Percentiles rank a stretch among this genome's conserved stretches.
phyloP scores from a whole-genome alignment of 1,140 invertebrate species.

The Trachelipus rathkii region DNA sequence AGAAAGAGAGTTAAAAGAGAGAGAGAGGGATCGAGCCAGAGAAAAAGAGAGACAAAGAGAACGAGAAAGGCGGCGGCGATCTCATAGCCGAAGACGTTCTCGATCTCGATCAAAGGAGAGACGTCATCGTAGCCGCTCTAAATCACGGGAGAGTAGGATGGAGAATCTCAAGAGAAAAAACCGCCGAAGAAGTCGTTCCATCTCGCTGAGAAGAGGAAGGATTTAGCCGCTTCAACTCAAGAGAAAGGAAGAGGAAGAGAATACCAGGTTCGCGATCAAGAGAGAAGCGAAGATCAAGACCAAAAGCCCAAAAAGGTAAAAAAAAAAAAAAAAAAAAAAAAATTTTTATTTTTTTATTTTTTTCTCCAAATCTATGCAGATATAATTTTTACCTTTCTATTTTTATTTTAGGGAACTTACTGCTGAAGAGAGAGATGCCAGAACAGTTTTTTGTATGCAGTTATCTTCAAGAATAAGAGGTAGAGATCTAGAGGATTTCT shows the following conservation, averaged over 20 bases:
- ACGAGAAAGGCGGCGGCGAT: slow-evolving; percentile 4
- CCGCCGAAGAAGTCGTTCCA: slow-evolving; percentile 25
- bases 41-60: slow-evolving; percentile 20
- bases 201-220: background rate
- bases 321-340: no score
- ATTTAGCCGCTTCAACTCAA: slow-evolving; percentile 10
- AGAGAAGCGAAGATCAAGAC: slow-evolving; percentile 21
- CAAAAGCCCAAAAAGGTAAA: background rate
- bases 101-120: slow-evolving; percentile 32
- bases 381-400: no score
- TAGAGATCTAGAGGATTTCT: slow-evolving; percentile 97
- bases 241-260: slow-evolving; percentile 30
- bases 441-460: slow-evolving; percentile 98
- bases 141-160: slow-evolving; percentile 7
- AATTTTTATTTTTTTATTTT: background rate
- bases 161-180: slow-evolving; percentile 30
- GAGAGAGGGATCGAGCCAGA: background rate
- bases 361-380: background rate
- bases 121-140: background rate
- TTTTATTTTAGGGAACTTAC: slow-evolving; percentile 71
- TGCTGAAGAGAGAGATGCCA: slow-evolving; percentile 93
- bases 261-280: slow-evolving; percentile 30
- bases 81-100: slow-evolving; percentile 43
- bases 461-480: slow-evolving; percentile 88
- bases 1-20: slow-evolving; percentile 9